Evolutionary conservation across 2,888 invertebrate genomes (phyloP).

Genomic region (Tipula helvola): DNA sequence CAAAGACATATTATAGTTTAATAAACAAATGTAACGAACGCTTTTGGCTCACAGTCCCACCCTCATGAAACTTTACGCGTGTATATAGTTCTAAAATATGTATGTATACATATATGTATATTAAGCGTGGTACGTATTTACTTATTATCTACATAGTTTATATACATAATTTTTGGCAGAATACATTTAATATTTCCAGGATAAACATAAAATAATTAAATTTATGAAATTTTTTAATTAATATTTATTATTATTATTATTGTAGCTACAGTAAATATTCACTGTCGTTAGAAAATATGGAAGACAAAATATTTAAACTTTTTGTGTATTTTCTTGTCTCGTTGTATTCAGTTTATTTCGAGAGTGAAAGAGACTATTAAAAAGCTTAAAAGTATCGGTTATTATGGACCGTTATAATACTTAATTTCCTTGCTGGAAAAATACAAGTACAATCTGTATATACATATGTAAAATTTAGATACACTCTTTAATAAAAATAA

Average conservation of each 20-base stretch:
- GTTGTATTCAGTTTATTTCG: background rate
- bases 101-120: background rate
- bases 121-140: background rate
- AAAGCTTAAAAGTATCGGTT: background rate
- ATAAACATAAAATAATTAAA: background rate
- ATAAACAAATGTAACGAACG: background rate
- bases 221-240: background rate
- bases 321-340: background rate
- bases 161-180: background rate
- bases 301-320: background rate
- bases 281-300: background rate
- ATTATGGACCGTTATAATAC: background rate
- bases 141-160: no score
- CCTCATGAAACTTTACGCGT: background rate
- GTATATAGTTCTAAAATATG: background rate
- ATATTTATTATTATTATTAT: background rate
- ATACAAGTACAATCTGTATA: background rate
- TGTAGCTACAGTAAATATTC: background rate
- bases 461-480: background rate
- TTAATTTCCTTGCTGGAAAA: background rate
- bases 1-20: background rate
- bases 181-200: background rate
- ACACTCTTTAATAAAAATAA: background rate
- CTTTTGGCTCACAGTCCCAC: background rate
- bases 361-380: background rate